Base-by-base conservation (phyloP, 2,797 vertebrate species). In the Myripristis jacobus region DNA sequence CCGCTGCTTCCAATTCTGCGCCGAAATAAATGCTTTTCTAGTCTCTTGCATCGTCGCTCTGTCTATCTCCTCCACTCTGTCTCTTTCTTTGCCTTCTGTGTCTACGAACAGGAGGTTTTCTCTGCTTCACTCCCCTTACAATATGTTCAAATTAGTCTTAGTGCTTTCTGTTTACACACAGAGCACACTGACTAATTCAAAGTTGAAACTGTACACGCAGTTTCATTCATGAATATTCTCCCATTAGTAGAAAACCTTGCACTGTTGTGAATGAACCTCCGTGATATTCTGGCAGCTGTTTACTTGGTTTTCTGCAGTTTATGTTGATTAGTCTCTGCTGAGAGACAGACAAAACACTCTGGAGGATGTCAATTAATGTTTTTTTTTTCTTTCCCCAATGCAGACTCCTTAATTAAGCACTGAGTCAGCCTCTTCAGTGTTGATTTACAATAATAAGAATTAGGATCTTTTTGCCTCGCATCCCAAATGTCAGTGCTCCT, bases 341-440 rank as follows among this genome's bases (percentile, higher is more conserved):
- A 75, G 88, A 86, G 76, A 76, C 56, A 89, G 77, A 87, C 89
- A 88, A 90, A 87, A 88, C 90, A 90, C 90, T 89, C 86, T 62
- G 58, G 90, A 89, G 88, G 89, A 91, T 83, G 88, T 91, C 83
- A 89, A 91, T 91, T 90, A 82, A 78, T 78, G 78, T 66, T 80
- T 69, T 73, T 68, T 73, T 12, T n/a, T n/a, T n/a, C n/a, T n/a
- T n/a, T n/a, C 64, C 68, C 52, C 56, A 53, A 77, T 41, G 77
- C 76, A 82, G 80, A 79, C 74, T 88, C 55, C 79, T 89, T 87
- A 89, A 92, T 90, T 88, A 89, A 83, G 80, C 82, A 69, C 84
- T 83, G 48, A 24, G 87, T 76, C 85, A 72, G 81, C 57, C 85
- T 89, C 85, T 84, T 89, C 78, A 79, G 54, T 10, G 29, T 68